Percentiles rank a stretch among this genome's conserved stretches.
Evolutionary conservation across 2,888 invertebrate genomes (phyloP).

Genomic region (Eudemis profundana): DNA sequence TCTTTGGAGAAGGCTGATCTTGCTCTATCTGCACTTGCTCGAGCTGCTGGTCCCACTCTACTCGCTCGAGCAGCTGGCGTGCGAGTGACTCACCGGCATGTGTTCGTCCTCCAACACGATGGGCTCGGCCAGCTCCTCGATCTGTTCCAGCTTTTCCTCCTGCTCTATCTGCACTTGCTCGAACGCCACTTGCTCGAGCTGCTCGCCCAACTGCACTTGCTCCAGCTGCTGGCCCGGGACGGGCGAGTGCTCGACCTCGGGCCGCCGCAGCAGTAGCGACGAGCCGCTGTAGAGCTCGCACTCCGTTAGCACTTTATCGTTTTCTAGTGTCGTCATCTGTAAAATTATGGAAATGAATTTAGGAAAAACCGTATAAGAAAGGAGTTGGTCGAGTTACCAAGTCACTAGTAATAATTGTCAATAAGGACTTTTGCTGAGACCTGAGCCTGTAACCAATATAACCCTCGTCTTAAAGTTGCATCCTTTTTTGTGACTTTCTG

Average conservation of each 20-base stretch:
- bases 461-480: too few species aligned
- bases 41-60: too few species aligned
- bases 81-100: constrained; percentile 24
- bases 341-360: too few species aligned
- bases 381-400: too few species aligned
- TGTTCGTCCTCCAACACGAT: constrained; percentile 31
- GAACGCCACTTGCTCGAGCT: neutral
- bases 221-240: neutral
- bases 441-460: too few species aligned
- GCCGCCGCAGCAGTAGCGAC: constrained; percentile 58
- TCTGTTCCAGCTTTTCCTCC: constrained; percentile 42
- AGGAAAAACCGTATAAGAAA: too few species aligned
- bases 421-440: too few species aligned
- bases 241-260: constrained; percentile 28
- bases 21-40: too few species aligned
- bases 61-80: too few species aligned
- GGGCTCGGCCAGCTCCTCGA: constrained; percentile 37
- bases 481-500: too few species aligned
- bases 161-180: constrained; percentile 9
- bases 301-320: constrained; percentile 53
- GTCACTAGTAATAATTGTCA: too few species aligned
- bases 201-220: neutral
- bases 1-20: too few species aligned
- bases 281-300: constrained; percentile 61
- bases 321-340: constrained; percentile 49